Evolutionary conservation across 2,888 invertebrate genomes (phyloP).

Genomic region (Parnassius mnemosyne): DNA sequence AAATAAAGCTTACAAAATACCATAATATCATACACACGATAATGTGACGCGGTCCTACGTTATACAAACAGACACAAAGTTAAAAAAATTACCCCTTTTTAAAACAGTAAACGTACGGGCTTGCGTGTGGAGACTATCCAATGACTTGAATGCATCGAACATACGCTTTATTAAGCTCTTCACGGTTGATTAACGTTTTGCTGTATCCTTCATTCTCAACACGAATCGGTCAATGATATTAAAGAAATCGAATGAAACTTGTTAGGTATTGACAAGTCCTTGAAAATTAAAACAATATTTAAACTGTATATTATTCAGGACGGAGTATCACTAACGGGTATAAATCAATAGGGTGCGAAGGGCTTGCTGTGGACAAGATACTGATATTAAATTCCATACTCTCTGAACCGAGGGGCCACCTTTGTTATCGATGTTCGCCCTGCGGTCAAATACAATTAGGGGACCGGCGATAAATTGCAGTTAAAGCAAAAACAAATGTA

Average conservation of each 20-base stretch:
- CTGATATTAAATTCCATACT: conserved; percentile 67
- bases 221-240: conserved; percentile 8
- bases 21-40: not conserved
- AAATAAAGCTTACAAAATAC: too few species aligned
- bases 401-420: conserved; percentile 33
- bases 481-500: conserved; percentile 23
- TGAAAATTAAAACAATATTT: not conserved
- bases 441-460: conserved; percentile 48
- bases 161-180: conserved; percentile 33
- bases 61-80: conserved; percentile 4
- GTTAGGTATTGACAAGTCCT: not conserved
- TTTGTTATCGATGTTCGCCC: conserved; percentile 39
- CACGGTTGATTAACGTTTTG: conserved; percentile 26
- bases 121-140: conserved; percentile 43
- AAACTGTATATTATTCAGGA: not conserved
- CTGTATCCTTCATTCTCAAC: conserved; percentile 18
- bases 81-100: conserved; percentile 32
- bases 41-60: conserved; percentile 13
- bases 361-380: conserved; percentile 40
- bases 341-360: conserved; percentile 25
- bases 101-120: conserved; percentile 37
- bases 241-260: conserved; percentile 7
- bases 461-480: conserved; percentile 37
- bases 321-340: conserved; percentile 11
- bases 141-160: conserved; percentile 32